Conservation (phyloP, 2,888 invertebrate species). For the Sinohyriopsis cumingii region DNA sequence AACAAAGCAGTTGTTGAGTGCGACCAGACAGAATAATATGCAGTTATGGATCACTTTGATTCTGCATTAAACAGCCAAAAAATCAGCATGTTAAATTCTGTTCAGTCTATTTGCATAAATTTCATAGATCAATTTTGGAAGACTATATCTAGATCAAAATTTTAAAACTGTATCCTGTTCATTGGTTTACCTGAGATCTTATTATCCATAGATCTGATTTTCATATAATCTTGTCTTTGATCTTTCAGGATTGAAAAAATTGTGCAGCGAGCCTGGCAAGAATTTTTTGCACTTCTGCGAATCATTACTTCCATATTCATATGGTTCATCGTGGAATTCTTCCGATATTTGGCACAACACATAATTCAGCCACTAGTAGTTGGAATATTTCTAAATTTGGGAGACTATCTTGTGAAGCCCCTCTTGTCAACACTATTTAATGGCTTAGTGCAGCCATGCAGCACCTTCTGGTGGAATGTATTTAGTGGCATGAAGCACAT, state of each 20-base stretch:
- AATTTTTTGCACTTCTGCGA: slow-evolving; percentile 41
- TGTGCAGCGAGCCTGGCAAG: slow-evolving; percentile 42
- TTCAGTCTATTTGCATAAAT: too few relatives aligned
- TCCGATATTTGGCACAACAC: slow-evolving; percentile 38
- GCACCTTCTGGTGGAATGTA: slow-evolving; percentile 51
- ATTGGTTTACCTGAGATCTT: too few relatives aligned
- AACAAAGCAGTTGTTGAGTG: too few relatives aligned
- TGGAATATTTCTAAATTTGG: slow-evolving; percentile 40
- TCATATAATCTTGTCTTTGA: not conserved
- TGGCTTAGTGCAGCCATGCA: slow-evolving; percentile 44
- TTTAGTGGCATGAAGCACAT: slow-evolving; percentile 44
- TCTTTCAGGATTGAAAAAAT: slow-evolving; percentile 44
- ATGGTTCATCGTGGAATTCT: slow-evolving; percentile 42
- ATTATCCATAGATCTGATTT: too few relatives aligned
- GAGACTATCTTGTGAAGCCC: slow-evolving; percentile 49
- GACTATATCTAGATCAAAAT: too few relatives aligned
- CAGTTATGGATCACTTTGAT: too few relatives aligned
- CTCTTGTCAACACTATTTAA: slow-evolving; percentile 46
- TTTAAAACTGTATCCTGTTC: too few relatives aligned
- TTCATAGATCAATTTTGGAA: too few relatives aligned
- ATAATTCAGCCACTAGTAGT: slow-evolving; percentile 45
- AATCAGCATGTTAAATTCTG: too few relatives aligned
- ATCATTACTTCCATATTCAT: slow-evolving; percentile 45
- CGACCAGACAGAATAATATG: too few relatives aligned
- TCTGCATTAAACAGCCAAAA: too few relatives aligned